Base-by-base conservation (phyloP, 2,888 invertebrate genomes). In the Drosophila ezoana region DNA sequence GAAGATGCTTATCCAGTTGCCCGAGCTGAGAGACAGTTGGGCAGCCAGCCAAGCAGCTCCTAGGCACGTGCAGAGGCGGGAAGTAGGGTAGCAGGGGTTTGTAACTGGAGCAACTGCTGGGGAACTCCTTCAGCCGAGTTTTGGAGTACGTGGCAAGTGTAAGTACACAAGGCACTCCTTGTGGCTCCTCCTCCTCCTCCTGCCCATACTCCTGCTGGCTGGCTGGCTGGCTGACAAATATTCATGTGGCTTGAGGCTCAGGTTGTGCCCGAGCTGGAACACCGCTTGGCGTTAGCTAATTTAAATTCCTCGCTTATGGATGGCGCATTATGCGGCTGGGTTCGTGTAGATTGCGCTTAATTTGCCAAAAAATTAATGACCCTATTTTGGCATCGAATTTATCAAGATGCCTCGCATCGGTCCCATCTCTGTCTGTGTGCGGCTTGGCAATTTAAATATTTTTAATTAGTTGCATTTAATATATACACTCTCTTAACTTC, bases 1-100 rank as follows among this genome's bases (percentile, higher is more conserved):
- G 72, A 83, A 88, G 86, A 88, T 88, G 84, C 85, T 87, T 88
- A 88, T 88, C 86, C 72, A 73, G 58, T 69, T 37, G 41, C 63
- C 62, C 43, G 43, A 52, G 11, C 35, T 38, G 51, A 40, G 44
- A 56, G 56, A 28, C 58, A 52, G 47, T 54, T 71, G 72, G 70
- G 70, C 67, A 71, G 61, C 45, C 64, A 40, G 60, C 58, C 61
- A 58, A 53, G 49, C 41, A 35, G 45, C 56, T 13, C 9, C 40
- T 47, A 49, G 56, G 45, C 74, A 75, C 70, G 62, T 52, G 47
- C 64, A 61, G 52, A 43, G 47, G 28, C 41, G 20, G 14, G 13
- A 9, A 5, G 38, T 11, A 10, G 13, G 10, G 18, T n/a, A 20
- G 43, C 5, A 18, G 18, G 14, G 18, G 14, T 6, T 33, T 37